Base-by-base conservation (phyloP, 2,113 vertebrate species). In the Stigmatopora nigra region DNA sequence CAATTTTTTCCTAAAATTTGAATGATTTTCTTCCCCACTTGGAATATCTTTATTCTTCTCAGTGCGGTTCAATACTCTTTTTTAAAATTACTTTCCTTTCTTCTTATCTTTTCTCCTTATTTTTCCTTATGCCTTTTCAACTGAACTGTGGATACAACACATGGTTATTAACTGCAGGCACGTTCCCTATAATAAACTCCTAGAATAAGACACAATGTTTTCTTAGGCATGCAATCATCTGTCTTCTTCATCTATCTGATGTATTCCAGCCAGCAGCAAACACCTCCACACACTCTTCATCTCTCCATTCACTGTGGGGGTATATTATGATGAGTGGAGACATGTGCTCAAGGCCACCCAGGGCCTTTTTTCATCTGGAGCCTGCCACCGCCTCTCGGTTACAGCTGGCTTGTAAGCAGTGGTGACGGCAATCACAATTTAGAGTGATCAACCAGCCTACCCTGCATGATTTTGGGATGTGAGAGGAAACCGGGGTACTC, bases 351-450 rank as follows among this genome's bases (percentile, higher is more conserved):
- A 22, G 64, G 70, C 73, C 74, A 45, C 65, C 51, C 3, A 11
- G 72, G 74, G 64, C 38, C 48, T 17, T 66, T 31, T 64, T 61
- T 67, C 81, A 88, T 86, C 86, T 85, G 84, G 77, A 82, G 57
- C 63, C 83, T 78, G 83, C 81, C 83, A 82, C 76, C 52, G 36
- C 64, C 16, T 25, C 73, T 83, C 67, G 68, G 67, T 35, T 66
- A 53, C 68, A 68, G 48, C 47, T 41, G 49, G 47, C 61, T 67
- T 0, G 44, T 57, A 69, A 67, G 67, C 61, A 7, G 56, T 60
- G 36, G 48, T 67, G 68, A 73, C 70, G 77, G 65, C 82, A 78
- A 69, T 69, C 61, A 38, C 66, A 11, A 61, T 69, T 63, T 61
- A 16, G 25, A 31, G 25, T 31, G 25, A 31, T 31, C 25, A 31